Conservation (phyloP, 1,140 invertebrate species). For the Polypedilum pembai region DNA sequence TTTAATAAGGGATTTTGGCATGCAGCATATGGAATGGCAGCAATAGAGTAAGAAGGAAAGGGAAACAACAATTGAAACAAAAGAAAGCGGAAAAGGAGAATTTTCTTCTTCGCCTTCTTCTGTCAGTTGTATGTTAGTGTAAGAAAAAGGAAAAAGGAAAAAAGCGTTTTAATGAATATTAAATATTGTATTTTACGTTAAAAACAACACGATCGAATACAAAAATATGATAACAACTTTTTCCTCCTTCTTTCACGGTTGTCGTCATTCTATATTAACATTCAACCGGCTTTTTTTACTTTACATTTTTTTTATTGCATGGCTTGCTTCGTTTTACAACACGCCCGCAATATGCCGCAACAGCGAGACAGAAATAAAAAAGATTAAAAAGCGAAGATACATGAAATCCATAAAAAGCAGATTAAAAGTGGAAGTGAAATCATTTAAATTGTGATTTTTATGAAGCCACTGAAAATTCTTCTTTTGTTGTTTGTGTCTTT, state of each 20-base stretch:
- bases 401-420: constrained; percentile 24
- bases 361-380: background rate
- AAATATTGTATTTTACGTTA: constrained; percentile 23
- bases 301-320: too few relatives aligned
- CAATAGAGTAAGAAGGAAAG: background rate
- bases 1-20: constrained; percentile 19
- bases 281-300: too few relatives aligned
- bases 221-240: constrained; percentile 22
- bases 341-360: background rate
- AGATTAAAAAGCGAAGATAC: constrained; percentile 25
- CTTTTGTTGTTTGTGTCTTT: constrained; percentile 8
- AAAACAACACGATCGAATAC: constrained; percentile 2
- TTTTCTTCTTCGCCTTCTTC: background rate
- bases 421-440: constrained; percentile 28
- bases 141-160: constrained; percentile 1
- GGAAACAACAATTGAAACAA: background rate
- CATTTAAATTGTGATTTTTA: constrained; percentile 28
- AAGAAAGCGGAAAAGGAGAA: background rate
- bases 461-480: constrained; percentile 24
- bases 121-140: background rate
- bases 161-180: constrained; percentile 25
- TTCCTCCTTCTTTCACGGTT: too few relatives aligned
- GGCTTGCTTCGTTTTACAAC: too few relatives aligned
- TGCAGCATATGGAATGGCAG: constrained; percentile 15
- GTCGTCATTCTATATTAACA: too few relatives aligned